Evolutionary conservation across 2,113 vertebrate species (phyloP).

Genomic region (Clarias macrocephalus): DNA sequence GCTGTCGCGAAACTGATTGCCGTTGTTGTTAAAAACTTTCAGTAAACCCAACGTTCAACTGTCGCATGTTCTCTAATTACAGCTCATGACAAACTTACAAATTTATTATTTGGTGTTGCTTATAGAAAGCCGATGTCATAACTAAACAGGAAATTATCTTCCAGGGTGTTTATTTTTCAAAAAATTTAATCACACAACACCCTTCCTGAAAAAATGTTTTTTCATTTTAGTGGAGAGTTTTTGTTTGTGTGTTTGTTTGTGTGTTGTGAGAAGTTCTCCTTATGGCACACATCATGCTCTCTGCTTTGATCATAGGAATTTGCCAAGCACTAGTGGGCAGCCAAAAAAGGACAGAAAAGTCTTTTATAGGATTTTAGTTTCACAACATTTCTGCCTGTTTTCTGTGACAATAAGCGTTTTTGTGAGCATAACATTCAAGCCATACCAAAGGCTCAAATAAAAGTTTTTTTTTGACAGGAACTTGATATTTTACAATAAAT

Average conservation of each 20-base stretch:
- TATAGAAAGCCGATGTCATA: background rate
- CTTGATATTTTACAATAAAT: background rate
- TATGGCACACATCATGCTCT: slow-evolving; percentile 64
- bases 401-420: background rate
- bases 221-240: background rate
- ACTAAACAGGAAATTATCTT: background rate
- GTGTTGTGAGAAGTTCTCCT: slow-evolving; percentile 41
- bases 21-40: too few species aligned
- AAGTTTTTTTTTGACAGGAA: background rate
- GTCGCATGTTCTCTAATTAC: too few species aligned
- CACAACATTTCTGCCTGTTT: background rate
- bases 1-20: too few species aligned
- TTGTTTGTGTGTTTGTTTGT: background rate
- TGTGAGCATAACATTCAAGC: background rate
- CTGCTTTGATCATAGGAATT: slow-evolving; percentile 47
- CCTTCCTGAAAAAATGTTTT: background rate
- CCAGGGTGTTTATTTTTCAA: background rate
- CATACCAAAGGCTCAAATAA: background rate
- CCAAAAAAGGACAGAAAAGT: slow-evolving; percentile 24
- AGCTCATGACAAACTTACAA: too few species aligned
- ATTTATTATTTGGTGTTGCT: background rate
- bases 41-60: too few species aligned
- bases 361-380: slow-evolving; percentile 33
- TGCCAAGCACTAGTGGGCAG: slow-evolving; percentile 27
- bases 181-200: background rate